Evolutionary conservation across 92 coral and sea anemone genomes (phyloP).

Genomic region (Parazoanthus swiftii): DNA sequence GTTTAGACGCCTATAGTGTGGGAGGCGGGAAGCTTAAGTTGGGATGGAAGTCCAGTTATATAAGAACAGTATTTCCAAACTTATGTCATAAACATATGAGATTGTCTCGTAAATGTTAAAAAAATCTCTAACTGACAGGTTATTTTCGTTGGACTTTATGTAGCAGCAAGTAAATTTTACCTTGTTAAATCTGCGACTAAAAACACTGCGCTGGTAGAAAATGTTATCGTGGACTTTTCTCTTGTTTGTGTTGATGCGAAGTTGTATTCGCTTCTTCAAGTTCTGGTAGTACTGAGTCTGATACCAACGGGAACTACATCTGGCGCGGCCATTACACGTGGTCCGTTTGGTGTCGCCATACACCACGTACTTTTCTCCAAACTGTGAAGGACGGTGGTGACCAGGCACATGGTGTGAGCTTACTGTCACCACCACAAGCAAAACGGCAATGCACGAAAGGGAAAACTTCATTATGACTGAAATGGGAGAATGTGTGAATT

Average conservation of each 20-base stretch:
- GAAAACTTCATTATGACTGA: not conserved
- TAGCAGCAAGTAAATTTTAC: not conserved
- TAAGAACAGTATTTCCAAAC: too few relatives aligned
- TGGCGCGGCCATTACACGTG: not conserved
- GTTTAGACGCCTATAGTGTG: too few relatives aligned
- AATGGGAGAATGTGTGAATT: not conserved
- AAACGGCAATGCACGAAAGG: not conserved
- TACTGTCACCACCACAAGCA: not conserved
- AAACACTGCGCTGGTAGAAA: not conserved
- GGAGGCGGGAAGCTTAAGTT: too few relatives aligned
- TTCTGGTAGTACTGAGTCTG: constrained; percentile 32
- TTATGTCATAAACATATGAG: too few relatives aligned
- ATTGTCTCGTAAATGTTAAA: too few relatives aligned
- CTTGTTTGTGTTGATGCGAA: not conserved
- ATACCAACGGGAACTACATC: not conserved
- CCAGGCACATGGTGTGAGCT: not conserved
- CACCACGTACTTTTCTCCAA: not conserved
- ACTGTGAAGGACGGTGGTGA: not conserved
- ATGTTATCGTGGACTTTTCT: not conserved
- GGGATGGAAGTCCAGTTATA: too few relatives aligned
- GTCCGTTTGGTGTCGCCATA: not conserved
- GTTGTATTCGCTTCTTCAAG: not conserved
- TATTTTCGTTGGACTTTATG: too few relatives aligned
- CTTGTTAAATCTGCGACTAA: not conserved
- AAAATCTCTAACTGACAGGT: too few relatives aligned